Evolutionary conservation across 2,113 vertebrate species (phyloP).

Genomic region (Noturus placidus): DNA sequence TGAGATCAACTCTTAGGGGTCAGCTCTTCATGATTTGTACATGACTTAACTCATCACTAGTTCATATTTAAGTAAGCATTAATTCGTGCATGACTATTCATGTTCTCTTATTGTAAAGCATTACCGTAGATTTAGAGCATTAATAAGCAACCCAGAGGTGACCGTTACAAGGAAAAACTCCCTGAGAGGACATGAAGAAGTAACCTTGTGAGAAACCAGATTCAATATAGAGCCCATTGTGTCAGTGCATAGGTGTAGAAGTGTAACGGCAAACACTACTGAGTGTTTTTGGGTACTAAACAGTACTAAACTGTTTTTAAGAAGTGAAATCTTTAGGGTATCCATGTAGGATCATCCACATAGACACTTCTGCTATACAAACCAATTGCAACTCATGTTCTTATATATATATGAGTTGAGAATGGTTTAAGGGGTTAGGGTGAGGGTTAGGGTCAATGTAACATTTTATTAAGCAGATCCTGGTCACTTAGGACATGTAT

Average conservation of each 20-base stretch:
- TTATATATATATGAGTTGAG: background rate
- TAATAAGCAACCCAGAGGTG: background rate
- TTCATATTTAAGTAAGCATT: too few species aligned
- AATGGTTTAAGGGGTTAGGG: background rate
- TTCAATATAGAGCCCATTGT: background rate
- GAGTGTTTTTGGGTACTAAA: background rate
- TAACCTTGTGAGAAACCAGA: background rate
- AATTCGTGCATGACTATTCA: too few species aligned
- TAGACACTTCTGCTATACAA: background rate
- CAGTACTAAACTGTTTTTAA: background rate
- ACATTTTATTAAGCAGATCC: background rate
- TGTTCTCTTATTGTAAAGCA: too few species aligned
- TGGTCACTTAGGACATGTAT: background rate
- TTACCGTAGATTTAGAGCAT: background rate
- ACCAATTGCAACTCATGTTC: background rate
- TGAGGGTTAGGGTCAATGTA: background rate
- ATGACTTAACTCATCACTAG: too few species aligned
- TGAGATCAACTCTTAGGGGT: too few species aligned
- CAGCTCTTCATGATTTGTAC: too few species aligned
- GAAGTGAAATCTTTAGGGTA: background rate
- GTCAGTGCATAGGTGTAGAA: background rate
- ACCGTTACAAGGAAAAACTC: background rate
- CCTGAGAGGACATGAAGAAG: background rate
- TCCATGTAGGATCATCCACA: background rate
- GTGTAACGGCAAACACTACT: background rate